Conservation (phyloP, 2,797 vertebrate species). For the Lateolabrax maculatus region DNA sequence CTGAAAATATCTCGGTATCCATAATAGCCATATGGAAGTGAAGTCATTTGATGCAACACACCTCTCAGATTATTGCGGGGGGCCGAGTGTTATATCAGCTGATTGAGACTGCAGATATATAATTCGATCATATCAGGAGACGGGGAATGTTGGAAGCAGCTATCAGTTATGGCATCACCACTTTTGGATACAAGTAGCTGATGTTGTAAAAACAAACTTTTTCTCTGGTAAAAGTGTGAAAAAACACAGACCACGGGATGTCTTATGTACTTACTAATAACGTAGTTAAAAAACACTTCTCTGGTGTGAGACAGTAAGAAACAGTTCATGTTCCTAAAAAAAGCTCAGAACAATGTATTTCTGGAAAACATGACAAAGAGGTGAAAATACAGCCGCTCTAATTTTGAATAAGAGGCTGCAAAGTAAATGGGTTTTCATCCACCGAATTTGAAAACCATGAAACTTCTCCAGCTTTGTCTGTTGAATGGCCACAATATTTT, state of each 20-base stretch:
- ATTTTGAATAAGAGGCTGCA: background rate
- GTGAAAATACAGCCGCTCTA: background rate
- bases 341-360: too few species aligned
- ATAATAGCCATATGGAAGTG: slow-evolving; percentile 57
- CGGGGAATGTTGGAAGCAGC: slow-evolving; percentile 18
- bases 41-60: slow-evolving; percentile 60
- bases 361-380: background rate
- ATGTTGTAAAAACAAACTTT: slow-evolving; percentile 10
- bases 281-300: background rate
- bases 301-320: background rate
- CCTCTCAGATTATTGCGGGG: slow-evolving; percentile 47
- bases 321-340: too few species aligned
- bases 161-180: background rate
- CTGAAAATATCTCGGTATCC: slow-evolving; percentile 69
- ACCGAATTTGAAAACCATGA: background rate
- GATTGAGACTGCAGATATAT: slow-evolving; percentile 39
- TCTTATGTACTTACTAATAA: background rate
- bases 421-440: background rate
- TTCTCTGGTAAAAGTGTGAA: background rate
- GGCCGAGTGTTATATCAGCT: slow-evolving; percentile 30
- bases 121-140: slow-evolving; percentile 25
- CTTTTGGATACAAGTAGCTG: slow-evolving; percentile 32
- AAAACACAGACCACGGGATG: background rate
- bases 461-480: background rate
- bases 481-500: background rate